Conservation (phyloP, 1,140 invertebrate species). For the Temnothorax longispinosus region DNA sequence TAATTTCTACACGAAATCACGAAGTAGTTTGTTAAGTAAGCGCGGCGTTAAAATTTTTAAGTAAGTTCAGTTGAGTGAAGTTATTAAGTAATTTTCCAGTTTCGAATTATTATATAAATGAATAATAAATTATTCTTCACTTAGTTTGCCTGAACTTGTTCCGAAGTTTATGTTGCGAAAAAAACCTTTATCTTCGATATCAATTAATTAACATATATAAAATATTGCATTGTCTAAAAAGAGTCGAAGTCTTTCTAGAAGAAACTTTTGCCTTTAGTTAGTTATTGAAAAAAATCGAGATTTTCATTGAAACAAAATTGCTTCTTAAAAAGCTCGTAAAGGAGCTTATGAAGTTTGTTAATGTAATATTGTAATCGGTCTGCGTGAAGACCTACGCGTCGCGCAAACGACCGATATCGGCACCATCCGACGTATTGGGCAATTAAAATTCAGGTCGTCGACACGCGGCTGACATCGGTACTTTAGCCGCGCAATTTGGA, state of each 20-base stretch:
- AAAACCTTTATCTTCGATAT: not conserved
- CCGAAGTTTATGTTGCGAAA: not conserved
- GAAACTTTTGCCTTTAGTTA: not conserved
- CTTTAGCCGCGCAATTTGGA: conserved; percentile 59
- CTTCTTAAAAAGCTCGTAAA: not conserved
- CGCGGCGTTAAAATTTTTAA: conserved; percentile 6
- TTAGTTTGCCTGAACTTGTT: not conserved
- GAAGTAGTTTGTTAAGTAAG: conserved; percentile 11
- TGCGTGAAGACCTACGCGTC: not conserved
- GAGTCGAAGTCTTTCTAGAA: not conserved
- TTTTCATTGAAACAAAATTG: not conserved
- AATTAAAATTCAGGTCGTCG: conserved; percentile 65
- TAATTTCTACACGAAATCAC: not conserved
- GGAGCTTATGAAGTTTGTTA: not conserved
- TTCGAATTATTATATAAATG: conserved; percentile 9
- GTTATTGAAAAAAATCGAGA: not conserved
- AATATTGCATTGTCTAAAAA: not conserved
- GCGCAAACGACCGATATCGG: not conserved
- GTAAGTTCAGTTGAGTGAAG: conserved; percentile 5
- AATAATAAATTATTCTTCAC: not conserved
- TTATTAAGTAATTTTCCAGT: conserved; percentile 9
- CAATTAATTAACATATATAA: not conserved
- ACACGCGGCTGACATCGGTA: conserved; percentile 18
- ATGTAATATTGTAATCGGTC: not conserved
- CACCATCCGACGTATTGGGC: conserved; percentile 14